Evolutionary conservation across 2,797 vertebrate species (phyloP), one percentile per base, ranked within the genome.

Genomic region (Myotis daubentonii): DNA sequence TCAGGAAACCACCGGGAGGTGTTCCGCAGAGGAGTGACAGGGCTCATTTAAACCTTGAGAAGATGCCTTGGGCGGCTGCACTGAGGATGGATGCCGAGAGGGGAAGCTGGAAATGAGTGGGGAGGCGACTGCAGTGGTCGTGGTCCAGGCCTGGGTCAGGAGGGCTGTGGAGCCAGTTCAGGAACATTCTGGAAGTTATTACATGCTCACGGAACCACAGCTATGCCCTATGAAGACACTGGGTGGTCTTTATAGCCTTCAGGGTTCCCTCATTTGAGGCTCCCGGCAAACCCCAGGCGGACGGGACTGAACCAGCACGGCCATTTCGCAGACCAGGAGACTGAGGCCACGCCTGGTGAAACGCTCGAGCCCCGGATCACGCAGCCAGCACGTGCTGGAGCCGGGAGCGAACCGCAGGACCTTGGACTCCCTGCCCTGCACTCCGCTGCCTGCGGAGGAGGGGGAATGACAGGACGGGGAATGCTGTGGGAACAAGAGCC

Each of bases 401-500:
- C 1, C 23, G 49, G 47, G 65, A 49, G 41, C 4, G 15, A 82
- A 86, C 68, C 0, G 33, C 28, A n/a, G 84, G 75, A 89, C 91
- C 83, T 68, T 33, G 85, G 86, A 65, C 15, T 49, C 38, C 36
- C 23, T 79, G 80, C 22, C 36, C 84, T 30, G 19, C 2, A 3
- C 7, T 49, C 55, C 70, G 85, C 49, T 10, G 38, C 75, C 83
- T 10, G 33, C 44, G 30, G 33, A 17, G 10, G 68, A n/a, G 51
- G 57, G 53, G 9, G 36, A 28, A 38, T 6, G 17, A 12, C 44
- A 36, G 0, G 0, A 15, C 44, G 41, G 0, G 0, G n/a, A 80
- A 80, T 5, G 19, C 44, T 57, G 60, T 4, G 0, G 60, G 57
- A 15, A 76, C 30, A 44, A 71, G 71, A 57, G 85, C 70, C 81